phyloP scores from a whole-genome alignment of 2,113 vertebrate genomes.

The Tympanuchus pallidicinctus region DNA sequence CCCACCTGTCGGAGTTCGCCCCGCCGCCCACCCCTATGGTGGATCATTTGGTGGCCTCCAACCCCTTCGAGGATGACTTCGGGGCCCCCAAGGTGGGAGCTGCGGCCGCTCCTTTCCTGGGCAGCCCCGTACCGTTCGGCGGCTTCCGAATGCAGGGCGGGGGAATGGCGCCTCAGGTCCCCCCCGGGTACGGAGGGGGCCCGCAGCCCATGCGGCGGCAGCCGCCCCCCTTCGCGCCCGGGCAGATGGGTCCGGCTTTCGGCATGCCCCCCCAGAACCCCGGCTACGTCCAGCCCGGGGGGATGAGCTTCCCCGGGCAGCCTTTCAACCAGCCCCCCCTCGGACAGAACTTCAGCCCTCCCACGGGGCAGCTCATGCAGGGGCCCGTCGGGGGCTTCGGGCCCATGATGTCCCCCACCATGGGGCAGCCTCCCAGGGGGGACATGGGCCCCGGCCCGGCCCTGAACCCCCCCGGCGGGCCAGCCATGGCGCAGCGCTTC shows the following conservation, averaged over 20 bases:
- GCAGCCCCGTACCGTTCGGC: conserved; percentile 83
- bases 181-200: conserved; percentile 75
- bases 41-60: conserved; percentile 96
- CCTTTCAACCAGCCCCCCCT: conserved; percentile 78
- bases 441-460: conserved; percentile 82
- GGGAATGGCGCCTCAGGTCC: conserved; percentile 83
- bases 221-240: conserved; percentile 76
- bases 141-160: conserved; percentile 80
- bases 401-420: conserved; percentile 90
- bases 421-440: conserved; percentile 82
- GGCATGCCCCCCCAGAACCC: conserved; percentile 86
- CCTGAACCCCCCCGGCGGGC: conserved; percentile 82
- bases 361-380: conserved; percentile 87
- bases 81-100: conserved; percentile 85
- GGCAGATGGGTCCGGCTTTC: conserved; percentile 92
- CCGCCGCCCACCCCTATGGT: conserved; percentile 98
- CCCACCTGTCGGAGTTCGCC: conserved; percentile 97
- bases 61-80: conserved; percentile 98
- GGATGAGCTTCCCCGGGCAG: conserved; percentile 77
- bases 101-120: conserved; percentile 82
- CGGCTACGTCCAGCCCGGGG: conserved; percentile 75
- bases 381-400: conserved; percentile 86
- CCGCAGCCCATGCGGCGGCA: conserved; percentile 81
- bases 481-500: conserved; percentile 74
- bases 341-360: conserved; percentile 90